A percentile compares a stretch with the other conserved stretches of the same genome.
Evolutionary conservation across 2,113 vertebrate species (phyloP).

Genomic region (Neofelis nebulosa): DNA sequence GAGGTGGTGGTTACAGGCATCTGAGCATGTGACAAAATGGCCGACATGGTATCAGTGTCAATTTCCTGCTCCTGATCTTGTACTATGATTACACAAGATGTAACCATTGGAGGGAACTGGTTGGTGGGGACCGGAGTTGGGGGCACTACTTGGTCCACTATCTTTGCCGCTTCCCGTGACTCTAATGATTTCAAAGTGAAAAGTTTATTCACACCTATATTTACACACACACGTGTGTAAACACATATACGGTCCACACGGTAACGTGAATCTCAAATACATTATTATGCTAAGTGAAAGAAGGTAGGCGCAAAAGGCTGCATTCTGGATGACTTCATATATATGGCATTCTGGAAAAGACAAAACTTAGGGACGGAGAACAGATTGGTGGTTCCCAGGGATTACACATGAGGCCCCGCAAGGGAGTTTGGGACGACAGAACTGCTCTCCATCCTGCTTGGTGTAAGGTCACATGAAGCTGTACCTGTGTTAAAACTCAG

Average conservation of each 20-base stretch:
- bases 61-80: background rate
- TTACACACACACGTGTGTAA: background rate
- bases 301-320: background rate
- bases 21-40: background rate
- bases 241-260: background rate
- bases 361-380: background rate
- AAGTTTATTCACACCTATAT: background rate
- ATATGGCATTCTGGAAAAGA: background rate
- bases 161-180: background rate
- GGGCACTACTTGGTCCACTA: background rate
- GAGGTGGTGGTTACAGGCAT: background rate
- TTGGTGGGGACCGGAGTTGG: no score
- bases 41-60: background rate
- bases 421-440: background rate
- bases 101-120: background rate
- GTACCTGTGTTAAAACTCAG: background rate
- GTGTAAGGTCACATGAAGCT: background rate
- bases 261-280: background rate
- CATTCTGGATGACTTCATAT: background rate
- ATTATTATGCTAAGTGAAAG: background rate
- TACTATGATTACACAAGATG: background rate
- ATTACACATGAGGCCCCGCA: background rate
- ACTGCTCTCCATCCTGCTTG: background rate
- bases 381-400: background rate
- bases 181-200: background rate